These are phyloP conservation scores for Sorex araneus DNA, from an alignment of 2,113 vertebrate genomes.

Conservation along the genomic window DNA sequence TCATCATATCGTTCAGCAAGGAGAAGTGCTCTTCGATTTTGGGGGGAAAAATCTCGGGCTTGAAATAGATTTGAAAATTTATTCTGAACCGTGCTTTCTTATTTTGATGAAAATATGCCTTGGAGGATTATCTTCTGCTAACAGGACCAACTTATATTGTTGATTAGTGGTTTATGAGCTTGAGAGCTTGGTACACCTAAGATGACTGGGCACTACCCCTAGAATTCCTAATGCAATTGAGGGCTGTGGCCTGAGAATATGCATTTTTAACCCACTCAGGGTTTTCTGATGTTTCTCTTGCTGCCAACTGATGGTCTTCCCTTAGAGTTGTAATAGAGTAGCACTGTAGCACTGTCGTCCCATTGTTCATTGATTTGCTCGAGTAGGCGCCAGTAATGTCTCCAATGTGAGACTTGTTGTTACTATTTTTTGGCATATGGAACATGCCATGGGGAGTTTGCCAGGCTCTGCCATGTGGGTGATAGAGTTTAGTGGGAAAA, in stretches of 20 bases:
- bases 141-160: background rate
- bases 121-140: background rate
- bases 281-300: no score
- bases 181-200: background rate
- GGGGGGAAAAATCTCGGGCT: background rate
- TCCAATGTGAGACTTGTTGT: no score
- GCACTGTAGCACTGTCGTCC: no score
- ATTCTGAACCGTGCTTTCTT: background rate
- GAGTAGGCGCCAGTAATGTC: no score
- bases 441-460: no score
- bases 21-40: slow-evolving; percentile 15
- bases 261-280: background rate
- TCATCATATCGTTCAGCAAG: background rate
- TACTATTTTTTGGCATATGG: no score
- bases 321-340: background rate
- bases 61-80: slow-evolving; percentile 9
- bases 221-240: background rate
- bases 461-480: no score
- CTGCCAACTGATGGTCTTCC: no score
- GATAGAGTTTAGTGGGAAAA: background rate
- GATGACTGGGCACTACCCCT: background rate
- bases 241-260: background rate
- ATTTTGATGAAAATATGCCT: slow-evolving; percentile 9
- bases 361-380: no score
- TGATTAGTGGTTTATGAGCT: background rate